Conservation (phyloP, 2,797 vertebrate species). For the Tinamus major region DNA sequence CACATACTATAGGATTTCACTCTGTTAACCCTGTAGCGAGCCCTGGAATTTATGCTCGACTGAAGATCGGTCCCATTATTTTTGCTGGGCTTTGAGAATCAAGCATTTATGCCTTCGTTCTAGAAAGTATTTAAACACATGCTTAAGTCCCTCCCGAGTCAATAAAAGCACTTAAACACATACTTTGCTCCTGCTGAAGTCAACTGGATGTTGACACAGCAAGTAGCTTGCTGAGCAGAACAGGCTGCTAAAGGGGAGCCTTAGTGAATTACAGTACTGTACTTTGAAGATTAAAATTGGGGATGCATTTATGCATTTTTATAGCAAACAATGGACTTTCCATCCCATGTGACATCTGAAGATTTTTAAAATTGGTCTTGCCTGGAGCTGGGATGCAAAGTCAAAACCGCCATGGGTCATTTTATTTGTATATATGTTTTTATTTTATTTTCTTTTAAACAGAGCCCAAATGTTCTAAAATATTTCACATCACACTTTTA, state of each 20-base stretch:
- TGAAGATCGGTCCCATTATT: slow-evolving; percentile 2
- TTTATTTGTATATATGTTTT: neutral
- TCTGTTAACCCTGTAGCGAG: neutral
- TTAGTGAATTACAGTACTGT: neutral
- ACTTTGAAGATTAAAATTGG: neutral
- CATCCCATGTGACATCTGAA: neutral
- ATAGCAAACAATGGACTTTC: neutral
- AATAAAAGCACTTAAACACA: slow-evolving; percentile 66
- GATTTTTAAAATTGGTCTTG: neutral
- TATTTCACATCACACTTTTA: neutral
- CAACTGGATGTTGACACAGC: slow-evolving; percentile 49
- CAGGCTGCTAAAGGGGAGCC: neutral
- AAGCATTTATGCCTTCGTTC: slow-evolving; percentile 26
- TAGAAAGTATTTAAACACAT: slow-evolving; percentile 60
- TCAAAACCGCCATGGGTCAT: neutral
- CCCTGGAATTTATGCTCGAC: neutral
- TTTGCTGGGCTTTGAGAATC: neutral
- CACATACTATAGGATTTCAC: neutral
- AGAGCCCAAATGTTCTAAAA: neutral
- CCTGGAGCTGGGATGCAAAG: neutral
- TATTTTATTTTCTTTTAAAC: neutral
- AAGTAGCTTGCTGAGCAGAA: neutral
- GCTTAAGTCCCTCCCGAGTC: slow-evolving; percentile 55
- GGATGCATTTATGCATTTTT: neutral
- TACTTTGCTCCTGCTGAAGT: slow-evolving; percentile 41